Percentiles rank a stretch among this genome's conserved stretches.
Conservation (phyloP, 2,113 vertebrate genomes). For the Anguilla japonica region DNA sequence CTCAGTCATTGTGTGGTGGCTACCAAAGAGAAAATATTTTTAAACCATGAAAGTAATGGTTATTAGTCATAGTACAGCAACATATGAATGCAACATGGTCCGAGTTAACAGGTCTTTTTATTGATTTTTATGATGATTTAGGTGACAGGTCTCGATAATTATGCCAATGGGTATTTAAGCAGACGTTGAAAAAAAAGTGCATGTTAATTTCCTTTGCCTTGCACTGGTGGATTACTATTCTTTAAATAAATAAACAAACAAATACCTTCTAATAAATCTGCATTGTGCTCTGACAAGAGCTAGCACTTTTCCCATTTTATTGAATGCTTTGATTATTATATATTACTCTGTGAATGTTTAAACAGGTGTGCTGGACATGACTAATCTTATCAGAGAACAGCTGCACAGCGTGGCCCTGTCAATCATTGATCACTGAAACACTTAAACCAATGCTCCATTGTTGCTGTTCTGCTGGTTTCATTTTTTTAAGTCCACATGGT, state of each 20-base stretch:
- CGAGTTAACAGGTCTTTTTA: not conserved
- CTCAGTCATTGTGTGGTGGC: no score
- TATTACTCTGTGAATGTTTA: slow-evolving; percentile 30
- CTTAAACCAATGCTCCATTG: slow-evolving; percentile 41
- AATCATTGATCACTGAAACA: slow-evolving; percentile 42
- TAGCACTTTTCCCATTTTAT: slow-evolving; percentile 7
- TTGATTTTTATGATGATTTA: not conserved
- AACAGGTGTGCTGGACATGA: slow-evolving; percentile 31
- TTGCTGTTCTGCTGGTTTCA: slow-evolving; percentile 22
- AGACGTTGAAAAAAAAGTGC: slow-evolving; percentile 11
- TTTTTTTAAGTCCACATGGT: slow-evolving; percentile 10
- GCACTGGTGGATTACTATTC: not conserved
- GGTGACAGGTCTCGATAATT: not conserved
- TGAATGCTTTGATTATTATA: slow-evolving; percentile 33
- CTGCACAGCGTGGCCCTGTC: slow-evolving; percentile 24
- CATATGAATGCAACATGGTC: no score
- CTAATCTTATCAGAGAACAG: slow-evolving; percentile 40
- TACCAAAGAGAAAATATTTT: no score
- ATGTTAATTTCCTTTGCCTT: not conserved
- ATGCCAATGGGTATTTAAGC: not conserved
- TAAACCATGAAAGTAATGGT: no score
- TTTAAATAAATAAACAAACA: slow-evolving; percentile 23
- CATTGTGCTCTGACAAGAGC: slow-evolving; percentile 3
- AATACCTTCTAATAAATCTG: slow-evolving; percentile 25
- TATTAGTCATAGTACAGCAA: no score